These are phyloP conservation scores for Pituophis catenifer DNA, from an alignment of 2,113 vertebrate species.

Conservation along the genomic window DNA sequence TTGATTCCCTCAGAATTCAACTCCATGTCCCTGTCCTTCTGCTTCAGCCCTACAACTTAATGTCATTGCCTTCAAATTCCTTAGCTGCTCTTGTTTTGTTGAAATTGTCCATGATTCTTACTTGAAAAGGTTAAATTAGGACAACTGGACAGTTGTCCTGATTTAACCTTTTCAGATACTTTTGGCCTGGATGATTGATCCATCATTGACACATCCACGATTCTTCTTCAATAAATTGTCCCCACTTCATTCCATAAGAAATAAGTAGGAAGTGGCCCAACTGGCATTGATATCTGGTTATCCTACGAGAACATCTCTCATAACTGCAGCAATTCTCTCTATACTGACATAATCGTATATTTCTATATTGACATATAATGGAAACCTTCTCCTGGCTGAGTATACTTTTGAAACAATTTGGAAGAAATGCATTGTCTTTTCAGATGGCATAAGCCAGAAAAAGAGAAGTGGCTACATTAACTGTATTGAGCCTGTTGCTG, in stretches of 20 bases:
- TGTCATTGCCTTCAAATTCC: neutral
- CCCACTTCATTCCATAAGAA: neutral
- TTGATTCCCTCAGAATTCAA: neutral
- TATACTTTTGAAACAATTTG: neutral
- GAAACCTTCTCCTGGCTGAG: neutral
- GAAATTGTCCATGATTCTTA: neutral
- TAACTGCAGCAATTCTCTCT: neutral
- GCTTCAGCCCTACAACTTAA: neutral
- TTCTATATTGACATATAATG: neutral
- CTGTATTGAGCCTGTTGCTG: neutral
- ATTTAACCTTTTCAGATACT: no score
- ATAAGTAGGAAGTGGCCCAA: neutral
- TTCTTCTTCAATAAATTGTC: neutral
- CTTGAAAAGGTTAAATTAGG: neutral
- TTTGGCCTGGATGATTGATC: no score
- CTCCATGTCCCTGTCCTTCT: neutral
- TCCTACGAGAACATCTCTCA: neutral
- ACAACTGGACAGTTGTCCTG: neutral
- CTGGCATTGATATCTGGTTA: neutral
- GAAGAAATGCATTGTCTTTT: neutral
- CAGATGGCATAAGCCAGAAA: neutral
- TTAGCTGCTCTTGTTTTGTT: neutral
- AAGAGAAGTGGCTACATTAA: neutral
- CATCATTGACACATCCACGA: neutral
- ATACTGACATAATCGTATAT: neutral